Conservation (phyloP, 2,888 invertebrate genomes). For the Sisyra nigra region DNA sequence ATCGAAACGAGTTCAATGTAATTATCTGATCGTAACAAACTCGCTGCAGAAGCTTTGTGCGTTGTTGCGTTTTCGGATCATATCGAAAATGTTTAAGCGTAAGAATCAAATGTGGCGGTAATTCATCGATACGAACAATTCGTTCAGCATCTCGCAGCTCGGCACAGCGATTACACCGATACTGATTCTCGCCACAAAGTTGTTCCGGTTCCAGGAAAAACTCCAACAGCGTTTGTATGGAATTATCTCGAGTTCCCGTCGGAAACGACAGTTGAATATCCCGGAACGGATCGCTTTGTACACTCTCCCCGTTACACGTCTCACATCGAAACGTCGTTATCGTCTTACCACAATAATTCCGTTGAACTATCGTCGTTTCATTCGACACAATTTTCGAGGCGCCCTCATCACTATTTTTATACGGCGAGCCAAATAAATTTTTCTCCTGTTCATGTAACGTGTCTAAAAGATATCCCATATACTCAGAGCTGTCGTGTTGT, state of each 20-base stretch:
- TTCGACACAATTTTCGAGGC: conserved; percentile 16
- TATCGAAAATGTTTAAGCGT: conserved; percentile 69
- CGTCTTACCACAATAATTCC: conserved; percentile 61
- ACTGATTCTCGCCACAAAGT: conserved; percentile 65
- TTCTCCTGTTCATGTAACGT: conserved; percentile 58
- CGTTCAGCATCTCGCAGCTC: conserved; percentile 62
- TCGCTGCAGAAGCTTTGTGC: conserved; percentile 60
- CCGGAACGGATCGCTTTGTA: conserved; percentile 61
- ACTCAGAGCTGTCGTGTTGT: conserved; percentile 83
- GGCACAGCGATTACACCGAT: conserved; percentile 62
- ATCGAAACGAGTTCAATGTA: conserved; percentile 30
- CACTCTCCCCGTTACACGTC: conserved; percentile 52
- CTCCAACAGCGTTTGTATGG: conserved; percentile 61
- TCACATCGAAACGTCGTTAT: conserved; percentile 59
- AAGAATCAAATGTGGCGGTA: conserved; percentile 63
- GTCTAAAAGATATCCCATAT: conserved; percentile 57
- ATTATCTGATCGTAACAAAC: conserved; percentile 28
- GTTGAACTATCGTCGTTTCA: conserved; percentile 38
- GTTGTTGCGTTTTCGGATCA: conserved; percentile 49
- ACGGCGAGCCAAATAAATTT: conserved; percentile 12
- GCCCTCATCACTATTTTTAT: conserved; percentile 12
- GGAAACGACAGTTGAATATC: conserved; percentile 69
- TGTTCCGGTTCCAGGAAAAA: conserved; percentile 64
- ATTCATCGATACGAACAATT: conserved; percentile 46
- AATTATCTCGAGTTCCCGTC: conserved; percentile 31